phyloP scores from a whole-genome alignment of 2,797 vertebrate genomes.

The Phrynocephalus vlangalii region DNA sequence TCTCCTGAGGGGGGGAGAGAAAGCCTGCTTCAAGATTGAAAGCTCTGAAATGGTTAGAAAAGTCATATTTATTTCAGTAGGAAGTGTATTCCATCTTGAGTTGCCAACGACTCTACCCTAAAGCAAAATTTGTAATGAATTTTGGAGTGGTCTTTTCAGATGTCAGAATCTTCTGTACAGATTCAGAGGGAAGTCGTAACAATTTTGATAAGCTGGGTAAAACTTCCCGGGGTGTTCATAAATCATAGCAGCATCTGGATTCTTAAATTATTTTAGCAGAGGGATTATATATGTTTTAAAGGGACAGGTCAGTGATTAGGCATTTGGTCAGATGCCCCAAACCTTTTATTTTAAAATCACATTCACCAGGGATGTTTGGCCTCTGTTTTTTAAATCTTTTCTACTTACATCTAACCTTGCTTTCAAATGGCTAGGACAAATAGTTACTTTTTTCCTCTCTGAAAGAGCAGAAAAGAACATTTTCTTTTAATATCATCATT shows the following conservation, averaged over 20 bases:
- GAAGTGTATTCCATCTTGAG: background rate
- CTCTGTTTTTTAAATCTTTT: background rate
- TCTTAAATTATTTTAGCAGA: background rate
- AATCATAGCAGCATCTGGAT: background rate
- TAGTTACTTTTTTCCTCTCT: conserved; percentile 20
- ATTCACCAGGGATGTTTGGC: background rate
- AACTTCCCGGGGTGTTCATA: background rate
- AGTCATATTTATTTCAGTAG: background rate
- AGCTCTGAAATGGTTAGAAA: background rate
- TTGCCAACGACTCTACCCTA: background rate
- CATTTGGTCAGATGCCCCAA: background rate
- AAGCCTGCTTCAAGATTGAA: background rate
- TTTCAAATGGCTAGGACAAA: background rate
- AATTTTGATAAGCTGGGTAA: background rate
- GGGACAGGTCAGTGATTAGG: background rate
- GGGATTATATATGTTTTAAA: background rate
- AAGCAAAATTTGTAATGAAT: background rate
- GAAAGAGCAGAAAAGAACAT: background rate
- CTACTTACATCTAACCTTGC: background rate
- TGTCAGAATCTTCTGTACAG: conserved; percentile 1
- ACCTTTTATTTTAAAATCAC: background rate
- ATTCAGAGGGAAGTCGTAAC: background rate
- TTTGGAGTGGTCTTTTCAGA: background rate
- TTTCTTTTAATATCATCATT: conserved; percentile 29
- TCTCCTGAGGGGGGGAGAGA: background rate